Evolutionary conservation across 2,888 invertebrate genomes (phyloP), one percentile per base, ranked within the genome.

Genomic region (Laothoe populi): DNA sequence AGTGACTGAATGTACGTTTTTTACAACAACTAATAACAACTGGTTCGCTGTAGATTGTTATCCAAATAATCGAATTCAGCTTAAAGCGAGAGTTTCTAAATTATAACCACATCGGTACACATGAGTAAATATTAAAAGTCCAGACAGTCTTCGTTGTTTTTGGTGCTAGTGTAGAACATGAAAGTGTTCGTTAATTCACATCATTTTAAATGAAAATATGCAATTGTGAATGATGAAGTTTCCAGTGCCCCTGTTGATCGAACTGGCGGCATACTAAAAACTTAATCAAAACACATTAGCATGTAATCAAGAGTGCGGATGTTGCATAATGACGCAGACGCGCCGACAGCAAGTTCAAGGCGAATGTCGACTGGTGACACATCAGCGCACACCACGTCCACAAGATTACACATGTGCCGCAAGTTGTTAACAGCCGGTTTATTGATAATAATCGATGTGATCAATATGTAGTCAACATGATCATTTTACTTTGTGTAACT

Each of bases 331-430:
- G 53, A 44, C 19, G 31, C 31, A n/a, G 26, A 2, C 26, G 10
- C 46, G 46, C 35, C 53, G 53, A 35, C 35, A 53, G 11, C 53
- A 53, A 53, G 53, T 53, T 53, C 53, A 53, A 53, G 53, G 53
- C 53, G 53, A 53, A 53, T 64, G 53, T 31, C 38, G 26, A 42
- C 24, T 60, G 57, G 38, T 58, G 49, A 49, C 58, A 60, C 59
- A 61, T 19, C 48, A n/a, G 23, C 61, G 40, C 38, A 46, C 45
- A 46, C 45, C 40, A 35, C 21, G 57, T 48, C 38, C 40, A 19
- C 11, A 16, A 4, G 19, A 31, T 53, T 31, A 35, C 8, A 19
- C 35, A 53, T 53, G 31, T 16, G n/a, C 49, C 19, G 53, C 53
- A 19, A 35, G 11, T 35, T 53, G 19, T 53, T 53, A 35, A 35